Base-by-base conservation (phyloP, 2,888 invertebrate species). In the Polyommatus icarus region DNA sequence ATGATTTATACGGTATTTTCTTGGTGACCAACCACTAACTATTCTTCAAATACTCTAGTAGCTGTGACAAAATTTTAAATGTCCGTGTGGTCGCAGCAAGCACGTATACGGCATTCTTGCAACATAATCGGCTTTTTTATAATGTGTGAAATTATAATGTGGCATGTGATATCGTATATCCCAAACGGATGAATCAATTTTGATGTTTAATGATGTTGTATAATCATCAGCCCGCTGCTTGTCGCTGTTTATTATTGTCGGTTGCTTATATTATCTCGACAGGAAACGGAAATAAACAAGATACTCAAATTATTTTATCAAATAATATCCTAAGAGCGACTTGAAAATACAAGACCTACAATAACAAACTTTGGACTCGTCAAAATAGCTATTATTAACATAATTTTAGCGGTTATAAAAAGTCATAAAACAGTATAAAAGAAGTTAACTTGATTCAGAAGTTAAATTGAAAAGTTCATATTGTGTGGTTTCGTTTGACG, bases 391-490 rank as follows among this genome's bases (percentile, higher is more conserved):
- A 32, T 67, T 40, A 72, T 40, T 10, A 10, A 72, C 72, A 20
- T 40, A n/a, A 72, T n/a, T 72, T 72, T n/a, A 18, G 71, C 36
- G 29, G 36, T 72, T 40, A 20, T 72, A 72, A 72, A 20, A 40
- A 40, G 72, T 72, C 20, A 72, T n/a, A 72, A 67, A 71, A 71
- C 71, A 71, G 36, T 32, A 32, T 36, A 36, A 71, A 40, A 20
- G 36, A 72, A 40, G 40, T 72, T 72, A 32, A 32, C 24, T 61
- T 61, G 10, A 20, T 71, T 71, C 40, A 57, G 36, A 71, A 77
- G 77, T 77, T 77, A 71, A 57, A 77, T 77, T 77, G 77, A 57
- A 57, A 72, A 71, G 71, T 77, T 77, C 67, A 71, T 71, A 32
- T 29, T 67, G 29, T 61, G 24, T n/a, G 6, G 20, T 15, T 32